A percentile compares a stretch with the other conserved stretches of the same genome.
phyloP scores from a whole-genome alignment of 2,797 vertebrate species.

The Muscicapa striata region DNA sequence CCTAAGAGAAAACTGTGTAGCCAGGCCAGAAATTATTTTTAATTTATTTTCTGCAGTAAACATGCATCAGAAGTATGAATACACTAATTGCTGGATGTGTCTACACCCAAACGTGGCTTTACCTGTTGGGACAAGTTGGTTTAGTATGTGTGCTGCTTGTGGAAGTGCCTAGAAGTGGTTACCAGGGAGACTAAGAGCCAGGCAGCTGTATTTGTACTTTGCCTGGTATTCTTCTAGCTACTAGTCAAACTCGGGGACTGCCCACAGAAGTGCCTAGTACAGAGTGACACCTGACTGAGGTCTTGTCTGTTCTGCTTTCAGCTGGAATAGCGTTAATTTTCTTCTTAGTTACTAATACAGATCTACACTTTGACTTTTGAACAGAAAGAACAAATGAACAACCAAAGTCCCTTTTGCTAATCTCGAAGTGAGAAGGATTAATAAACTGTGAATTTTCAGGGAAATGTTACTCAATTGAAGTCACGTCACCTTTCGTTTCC shows the following conservation, averaged over 20 bases:
- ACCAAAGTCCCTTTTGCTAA: not conserved
- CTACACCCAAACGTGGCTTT: not conserved
- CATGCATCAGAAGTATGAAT: not conserved
- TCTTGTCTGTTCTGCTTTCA: not conserved
- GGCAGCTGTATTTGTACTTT: not conserved
- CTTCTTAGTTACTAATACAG: not conserved
- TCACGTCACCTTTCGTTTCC: not conserved
- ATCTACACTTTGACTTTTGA: not conserved
- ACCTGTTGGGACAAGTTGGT: not conserved
- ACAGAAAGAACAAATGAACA: not conserved
- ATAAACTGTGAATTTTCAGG: slow-evolving; percentile 19
- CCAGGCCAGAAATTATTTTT: not conserved
- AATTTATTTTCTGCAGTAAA: not conserved
- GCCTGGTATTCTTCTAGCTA: not conserved
- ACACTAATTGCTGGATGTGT: not conserved
- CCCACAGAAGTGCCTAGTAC: not conserved
- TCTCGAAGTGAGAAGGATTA: not conserved
- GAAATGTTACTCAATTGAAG: not conserved
- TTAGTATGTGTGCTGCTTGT: not conserved
- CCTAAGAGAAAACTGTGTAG: not conserved
- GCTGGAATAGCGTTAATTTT: not conserved
- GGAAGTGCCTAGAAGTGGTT: not conserved
- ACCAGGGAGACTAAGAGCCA: not conserved
- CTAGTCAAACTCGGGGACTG: not conserved
- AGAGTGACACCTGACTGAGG: not conserved